A percentile compares a stretch with the other conserved stretches of the same genome.
These are phyloP conservation scores for Nineta flava DNA, from an alignment of 2,888 invertebrate genomes.

Conservation along the genomic window DNA sequence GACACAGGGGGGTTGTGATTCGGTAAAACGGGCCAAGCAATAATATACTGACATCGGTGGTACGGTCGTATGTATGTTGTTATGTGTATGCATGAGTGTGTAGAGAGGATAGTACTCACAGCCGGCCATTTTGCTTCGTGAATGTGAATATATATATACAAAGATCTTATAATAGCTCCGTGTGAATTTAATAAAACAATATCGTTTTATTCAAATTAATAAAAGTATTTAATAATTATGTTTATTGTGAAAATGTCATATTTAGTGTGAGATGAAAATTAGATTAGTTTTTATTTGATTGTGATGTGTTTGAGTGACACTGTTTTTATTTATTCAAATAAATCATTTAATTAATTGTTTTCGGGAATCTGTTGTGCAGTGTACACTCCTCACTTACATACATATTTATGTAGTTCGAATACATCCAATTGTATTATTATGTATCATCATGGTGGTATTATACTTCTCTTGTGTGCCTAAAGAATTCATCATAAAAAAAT, in stretches of 20 bases:
- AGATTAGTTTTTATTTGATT: neutral
- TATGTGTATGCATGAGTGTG: slow-evolving; percentile 2
- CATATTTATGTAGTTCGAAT: neutral
- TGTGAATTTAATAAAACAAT: neutral
- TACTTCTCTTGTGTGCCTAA: too few relatives aligned
- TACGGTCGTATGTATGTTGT: neutral
- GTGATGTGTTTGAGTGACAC: slow-evolving; percentile 4
- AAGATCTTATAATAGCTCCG: neutral
- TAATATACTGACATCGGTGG: slow-evolving; percentile 3
- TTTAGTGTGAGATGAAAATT: neutral
- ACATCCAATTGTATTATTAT: neutral
- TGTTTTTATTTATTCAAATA: neutral
- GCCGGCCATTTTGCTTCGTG: slow-evolving; percentile 9
- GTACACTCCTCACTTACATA: too few relatives aligned
- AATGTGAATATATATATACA: slow-evolving; percentile 6
- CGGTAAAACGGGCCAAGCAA: slow-evolving; percentile 9
- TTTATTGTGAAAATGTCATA: neutral
- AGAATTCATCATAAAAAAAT: too few relatives aligned
- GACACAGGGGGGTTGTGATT: slow-evolving; percentile 3
- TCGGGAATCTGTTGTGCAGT: slow-evolving; percentile 3
- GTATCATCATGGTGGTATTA: too few relatives aligned
- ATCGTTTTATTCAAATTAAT: neutral
- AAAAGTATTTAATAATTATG: neutral
- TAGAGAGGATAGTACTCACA: slow-evolving; percentile 5
- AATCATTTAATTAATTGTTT: slow-evolving; percentile 5